These are phyloP conservation scores for Pseudocheirus occidentalis DNA, from an alignment of 2,797 vertebrate genomes.

Conservation along the genomic window DNA sequence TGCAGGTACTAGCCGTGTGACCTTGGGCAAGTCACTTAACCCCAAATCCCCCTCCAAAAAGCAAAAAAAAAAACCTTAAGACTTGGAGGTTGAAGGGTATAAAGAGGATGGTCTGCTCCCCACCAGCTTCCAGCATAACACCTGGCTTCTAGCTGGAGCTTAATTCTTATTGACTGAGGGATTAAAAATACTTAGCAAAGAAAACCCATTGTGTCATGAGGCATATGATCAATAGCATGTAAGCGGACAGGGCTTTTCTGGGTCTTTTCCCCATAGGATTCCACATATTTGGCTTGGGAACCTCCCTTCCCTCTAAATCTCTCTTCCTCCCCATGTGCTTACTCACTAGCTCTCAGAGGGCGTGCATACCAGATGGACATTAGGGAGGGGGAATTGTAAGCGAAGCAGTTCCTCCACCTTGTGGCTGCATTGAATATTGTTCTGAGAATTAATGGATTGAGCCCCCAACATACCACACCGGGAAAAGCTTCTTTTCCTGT, in stretches of 20 bases:
- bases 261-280: background rate
- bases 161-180: background rate
- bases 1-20: too few species aligned
- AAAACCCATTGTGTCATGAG: background rate
- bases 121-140: background rate
- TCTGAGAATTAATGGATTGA: background rate
- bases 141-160: background rate
- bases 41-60: too few species aligned
- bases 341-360: background rate
- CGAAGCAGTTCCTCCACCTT: constrained; percentile 79
- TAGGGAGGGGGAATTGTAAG: constrained; percentile 45
- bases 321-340: background rate
- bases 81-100: background rate
- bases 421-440: constrained; percentile 72
- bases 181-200: background rate
- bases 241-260: background rate
- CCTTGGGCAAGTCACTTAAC: too few species aligned
- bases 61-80: too few species aligned
- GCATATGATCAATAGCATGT: background rate
- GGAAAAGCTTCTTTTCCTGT: background rate
- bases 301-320: background rate
- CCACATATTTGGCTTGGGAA: background rate
- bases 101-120: background rate
- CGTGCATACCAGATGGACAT: background rate
- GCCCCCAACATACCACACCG: background rate